Base-by-base conservation (phyloP, 2,113 vertebrate species). In the Pelecanoides urinatrix region DNA sequence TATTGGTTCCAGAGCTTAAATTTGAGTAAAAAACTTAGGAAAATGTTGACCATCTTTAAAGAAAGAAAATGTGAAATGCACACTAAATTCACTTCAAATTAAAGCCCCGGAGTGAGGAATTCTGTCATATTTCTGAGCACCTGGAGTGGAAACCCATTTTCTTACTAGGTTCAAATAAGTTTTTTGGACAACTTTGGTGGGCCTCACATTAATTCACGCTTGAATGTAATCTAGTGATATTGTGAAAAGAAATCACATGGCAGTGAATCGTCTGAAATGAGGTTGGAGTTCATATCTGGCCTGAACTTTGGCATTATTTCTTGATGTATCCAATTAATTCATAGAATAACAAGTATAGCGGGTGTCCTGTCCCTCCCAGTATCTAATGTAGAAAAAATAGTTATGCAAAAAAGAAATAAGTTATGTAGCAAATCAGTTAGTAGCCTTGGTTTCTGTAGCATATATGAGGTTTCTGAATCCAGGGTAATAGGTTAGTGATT, bases 181-280 rank as follows among this genome's bases (percentile, higher is more conserved):
- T 40, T 92, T 84, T 36, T 63, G 30, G 36, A 34, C 16, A 40
- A 1, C 50, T 65, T 79, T 10, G 6, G 7, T 50, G 68, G 13
- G 9, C 19, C 26, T 80, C 7, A 1, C 1, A 0, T 59, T 36
- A n/a, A 7, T 78, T 77, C 14, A 30, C 1, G 3, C 11, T 67
- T 63, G 16, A 88, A 26, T 27, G 25, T 62, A 5, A 62, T 79
- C 6, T 61, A 18, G 7, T 20, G 68, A 19, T 78, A 14, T 1
- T 29, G 22, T 66, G 59, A 42, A 44, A 78, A 75, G 38, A 42
- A 59, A 49, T 34, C 25, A 22, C 4, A 0, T 63, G 47, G n/a
- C 56, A 40, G 8, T 42, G 61, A 49, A 25, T 36, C 2, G 0
- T 76, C 38, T 62, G 21, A 71, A 88, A 30, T 44, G 23, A 71